Conservation (phyloP, 2,113 vertebrate species). For the Pteronura brasiliensis region DNA sequence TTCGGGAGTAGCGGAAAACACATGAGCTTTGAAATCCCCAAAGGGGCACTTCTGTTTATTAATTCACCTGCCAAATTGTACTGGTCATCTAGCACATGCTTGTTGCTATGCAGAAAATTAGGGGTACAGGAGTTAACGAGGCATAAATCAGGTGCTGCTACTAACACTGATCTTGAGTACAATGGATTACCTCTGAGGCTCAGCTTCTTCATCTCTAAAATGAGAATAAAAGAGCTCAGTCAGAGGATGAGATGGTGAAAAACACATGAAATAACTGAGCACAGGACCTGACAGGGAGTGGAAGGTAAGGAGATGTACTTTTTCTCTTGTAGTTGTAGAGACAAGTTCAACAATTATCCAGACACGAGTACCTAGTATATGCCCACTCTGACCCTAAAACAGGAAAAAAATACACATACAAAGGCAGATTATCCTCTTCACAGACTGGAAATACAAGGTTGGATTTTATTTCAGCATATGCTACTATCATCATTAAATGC, state of each 20-base stretch:
- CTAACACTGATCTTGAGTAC: not conserved
- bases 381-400: not conserved
- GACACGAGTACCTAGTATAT: accelerated
- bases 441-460: not conserved
- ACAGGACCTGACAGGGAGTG: not conserved
- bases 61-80: not conserved
- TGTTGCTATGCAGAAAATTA: not conserved
- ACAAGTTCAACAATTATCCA: not conserved
- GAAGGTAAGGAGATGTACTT: not conserved
- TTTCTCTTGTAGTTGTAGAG: not conserved
- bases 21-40: no score
- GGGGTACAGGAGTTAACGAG: not conserved
- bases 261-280: not conserved
- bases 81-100: no score
- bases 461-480: not conserved
- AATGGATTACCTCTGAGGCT: not conserved
- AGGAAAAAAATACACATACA: not conserved
- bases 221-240: not conserved
- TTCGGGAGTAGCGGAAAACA: not conserved
- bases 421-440: not conserved
- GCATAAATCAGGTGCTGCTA: not conserved
- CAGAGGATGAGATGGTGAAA: not conserved
- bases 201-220: not conserved
- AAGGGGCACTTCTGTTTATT: not conserved
- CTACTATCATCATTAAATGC: not conserved